Percentiles rank a stretch among this genome's conserved stretches.
These are phyloP conservation scores for Hemicentrotus pulcherrimus DNA, from an alignment of 35 echinoderm and acorn worm species.

Conservation along the genomic window DNA sequence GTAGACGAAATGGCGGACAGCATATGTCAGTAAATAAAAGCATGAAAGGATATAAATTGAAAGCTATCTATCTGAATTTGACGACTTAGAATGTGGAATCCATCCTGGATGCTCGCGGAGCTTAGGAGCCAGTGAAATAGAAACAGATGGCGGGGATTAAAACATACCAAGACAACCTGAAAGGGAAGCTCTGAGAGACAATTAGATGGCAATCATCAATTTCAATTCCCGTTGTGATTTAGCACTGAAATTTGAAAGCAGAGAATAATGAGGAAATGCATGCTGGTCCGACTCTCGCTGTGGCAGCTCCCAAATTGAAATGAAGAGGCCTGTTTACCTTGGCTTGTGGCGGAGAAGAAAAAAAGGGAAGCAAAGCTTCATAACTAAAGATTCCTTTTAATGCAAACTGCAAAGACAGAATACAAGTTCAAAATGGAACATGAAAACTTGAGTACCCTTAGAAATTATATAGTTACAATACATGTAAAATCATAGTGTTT, in stretches of 20 bases:
- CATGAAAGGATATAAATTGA: neutral
- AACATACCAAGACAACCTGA: neutral
- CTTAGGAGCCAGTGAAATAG: neutral
- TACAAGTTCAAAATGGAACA: neutral
- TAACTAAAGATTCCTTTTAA: neutral
- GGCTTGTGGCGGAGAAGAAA: neutral
- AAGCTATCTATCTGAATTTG: neutral
- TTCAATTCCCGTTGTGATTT: neutral
- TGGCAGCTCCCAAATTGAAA: neutral
- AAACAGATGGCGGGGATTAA: neutral
- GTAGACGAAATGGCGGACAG: neutral
- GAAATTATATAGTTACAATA: neutral
- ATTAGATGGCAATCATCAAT: constrained; percentile 13
- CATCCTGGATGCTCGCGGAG: neutral
- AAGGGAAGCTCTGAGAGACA: constrained; percentile 1
- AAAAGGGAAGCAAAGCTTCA: neutral
- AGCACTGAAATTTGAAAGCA: neutral
- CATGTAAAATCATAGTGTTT: neutral
- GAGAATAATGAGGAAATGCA: neutral
- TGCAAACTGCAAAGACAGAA: neutral
- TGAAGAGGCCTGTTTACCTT: neutral
- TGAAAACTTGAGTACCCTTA: neutral
- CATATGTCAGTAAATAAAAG: neutral
- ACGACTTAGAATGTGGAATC: neutral
- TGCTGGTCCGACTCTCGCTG: neutral